These are phyloP conservation scores for Staurois parvus DNA, from an alignment of 2,797 vertebrate genomes.

Conservation along the genomic window DNA sequence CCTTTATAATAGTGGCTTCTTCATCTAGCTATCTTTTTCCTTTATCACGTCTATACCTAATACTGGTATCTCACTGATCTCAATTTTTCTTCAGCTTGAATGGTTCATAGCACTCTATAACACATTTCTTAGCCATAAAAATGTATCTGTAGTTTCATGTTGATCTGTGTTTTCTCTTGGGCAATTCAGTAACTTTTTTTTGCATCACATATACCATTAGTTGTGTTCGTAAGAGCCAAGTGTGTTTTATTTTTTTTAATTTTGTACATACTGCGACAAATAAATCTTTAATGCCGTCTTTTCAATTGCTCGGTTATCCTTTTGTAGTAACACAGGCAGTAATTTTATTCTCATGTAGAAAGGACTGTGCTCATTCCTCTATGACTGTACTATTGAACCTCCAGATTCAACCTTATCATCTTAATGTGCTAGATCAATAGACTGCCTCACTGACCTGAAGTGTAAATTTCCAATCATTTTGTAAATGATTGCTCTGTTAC, in stretches of 20 bases:
- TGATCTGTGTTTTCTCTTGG: conserved; percentile 31
- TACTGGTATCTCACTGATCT: conserved; percentile 29
- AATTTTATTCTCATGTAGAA: conserved; percentile 38
- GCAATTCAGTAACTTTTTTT: conserved; percentile 3
- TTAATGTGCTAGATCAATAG: conserved; percentile 56
- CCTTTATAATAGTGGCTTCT: neutral
- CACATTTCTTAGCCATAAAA: conserved; percentile 36
- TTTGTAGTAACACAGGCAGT: conserved; percentile 21
- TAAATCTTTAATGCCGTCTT: conserved; percentile 40
- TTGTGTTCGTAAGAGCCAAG: neutral
- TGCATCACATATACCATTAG: conserved; percentile 19
- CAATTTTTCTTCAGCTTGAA: conserved; percentile 32
- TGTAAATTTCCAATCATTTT: conserved; percentile 56
- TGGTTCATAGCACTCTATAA: conserved; percentile 39
- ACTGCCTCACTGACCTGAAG: conserved; percentile 30
- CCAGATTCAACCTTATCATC: conserved; percentile 45
- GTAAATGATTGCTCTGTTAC: conserved; percentile 49
- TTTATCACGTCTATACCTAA: conserved; percentile 34
- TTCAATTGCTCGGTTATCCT: conserved; percentile 27
- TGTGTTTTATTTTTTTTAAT: conserved; percentile 24
- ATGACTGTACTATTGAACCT: conserved; percentile 38
- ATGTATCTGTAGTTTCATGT: conserved; percentile 43
- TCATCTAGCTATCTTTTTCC: neutral
- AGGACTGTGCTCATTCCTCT: conserved; percentile 14
- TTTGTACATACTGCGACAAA: conserved; percentile 14